Conservation (phyloP, 2,888 invertebrate species). For the Lithophane leautieri region DNA sequence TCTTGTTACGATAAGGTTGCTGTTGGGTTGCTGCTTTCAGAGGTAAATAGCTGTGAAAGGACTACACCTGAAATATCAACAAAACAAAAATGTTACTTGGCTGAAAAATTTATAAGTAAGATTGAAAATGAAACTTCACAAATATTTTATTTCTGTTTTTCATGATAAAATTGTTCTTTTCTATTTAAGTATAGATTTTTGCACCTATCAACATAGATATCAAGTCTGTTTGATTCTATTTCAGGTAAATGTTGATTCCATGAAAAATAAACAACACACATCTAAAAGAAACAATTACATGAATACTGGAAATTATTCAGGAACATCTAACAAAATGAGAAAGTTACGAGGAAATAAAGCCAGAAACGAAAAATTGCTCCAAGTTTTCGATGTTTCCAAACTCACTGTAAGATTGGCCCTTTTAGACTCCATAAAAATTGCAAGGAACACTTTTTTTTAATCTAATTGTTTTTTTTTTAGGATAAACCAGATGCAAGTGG, state of each 20-base stretch:
- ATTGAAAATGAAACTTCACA: background rate
- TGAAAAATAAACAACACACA: conserved; percentile 4
- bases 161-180: background rate
- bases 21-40: background rate
- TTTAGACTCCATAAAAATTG: background rate
- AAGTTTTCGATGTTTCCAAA: conserved; percentile 9
- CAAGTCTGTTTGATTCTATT: background rate
- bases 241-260: conserved; percentile 16
- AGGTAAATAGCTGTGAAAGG: background rate
- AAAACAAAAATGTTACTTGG: too few relatives aligned
- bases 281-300: conserved; percentile 6
- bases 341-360: conserved; percentile 1
- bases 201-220: background rate
- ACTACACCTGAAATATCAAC: background rate
- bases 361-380: background rate
- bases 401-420: conserved; percentile 7
- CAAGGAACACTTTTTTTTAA: background rate
- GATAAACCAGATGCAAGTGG: conserved; percentile 2
- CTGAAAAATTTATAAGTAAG: background rate
- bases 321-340: conserved; percentile 11
- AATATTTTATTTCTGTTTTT: background rate
- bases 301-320: background rate
- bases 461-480: conserved; percentile 3
- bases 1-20: too few relatives aligned
- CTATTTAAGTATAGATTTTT: background rate